phyloP scores from a whole-genome alignment of 2,888 invertebrate species.

The Zele albiditarsus region DNA sequence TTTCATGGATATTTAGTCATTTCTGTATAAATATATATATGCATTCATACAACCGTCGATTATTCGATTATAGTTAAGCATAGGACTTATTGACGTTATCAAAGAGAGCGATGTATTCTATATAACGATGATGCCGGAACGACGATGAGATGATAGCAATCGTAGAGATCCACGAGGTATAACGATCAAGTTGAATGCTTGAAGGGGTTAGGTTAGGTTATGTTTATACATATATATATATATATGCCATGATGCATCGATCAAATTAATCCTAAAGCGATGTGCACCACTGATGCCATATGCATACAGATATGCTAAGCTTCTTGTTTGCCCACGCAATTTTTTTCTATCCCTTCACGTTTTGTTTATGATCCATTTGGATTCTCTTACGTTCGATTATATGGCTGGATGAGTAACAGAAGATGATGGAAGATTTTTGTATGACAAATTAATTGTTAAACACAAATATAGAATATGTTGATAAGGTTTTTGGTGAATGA shows the following conservation, averaged over 20 bases:
- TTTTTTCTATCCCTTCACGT: conserved; percentile 31
- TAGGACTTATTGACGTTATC: conserved; percentile 21
- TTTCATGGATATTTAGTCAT: conserved; percentile 21
- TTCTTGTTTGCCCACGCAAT: conserved; percentile 58
- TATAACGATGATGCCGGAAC: conserved; percentile 5
- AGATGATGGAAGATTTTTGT: too few relatives aligned
- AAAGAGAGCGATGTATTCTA: conserved; percentile 4
- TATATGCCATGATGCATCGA: conserved; percentile 54
- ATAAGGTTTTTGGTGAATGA: not conserved
- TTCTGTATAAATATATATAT: not conserved
- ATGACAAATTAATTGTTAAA: too few relatives aligned
- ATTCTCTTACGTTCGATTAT: not conserved
- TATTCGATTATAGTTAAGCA: conserved; percentile 23
- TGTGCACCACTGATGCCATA: conserved; percentile 34
- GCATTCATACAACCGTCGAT: not conserved
- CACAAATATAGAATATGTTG: not conserved
- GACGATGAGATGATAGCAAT: conserved; percentile 18
- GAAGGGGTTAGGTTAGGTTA: not conserved
- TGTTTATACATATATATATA: not conserved
- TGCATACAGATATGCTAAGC: conserved; percentile 56
- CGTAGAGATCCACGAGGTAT: not conserved
- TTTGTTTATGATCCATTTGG: not conserved
- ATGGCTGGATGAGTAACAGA: not conserved
- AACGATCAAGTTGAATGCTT: conserved; percentile 23
- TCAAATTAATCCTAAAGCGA: conserved; percentile 61